Conservation (phyloP, 2,888 invertebrate genomes). For the Salpingus planirostris region DNA sequence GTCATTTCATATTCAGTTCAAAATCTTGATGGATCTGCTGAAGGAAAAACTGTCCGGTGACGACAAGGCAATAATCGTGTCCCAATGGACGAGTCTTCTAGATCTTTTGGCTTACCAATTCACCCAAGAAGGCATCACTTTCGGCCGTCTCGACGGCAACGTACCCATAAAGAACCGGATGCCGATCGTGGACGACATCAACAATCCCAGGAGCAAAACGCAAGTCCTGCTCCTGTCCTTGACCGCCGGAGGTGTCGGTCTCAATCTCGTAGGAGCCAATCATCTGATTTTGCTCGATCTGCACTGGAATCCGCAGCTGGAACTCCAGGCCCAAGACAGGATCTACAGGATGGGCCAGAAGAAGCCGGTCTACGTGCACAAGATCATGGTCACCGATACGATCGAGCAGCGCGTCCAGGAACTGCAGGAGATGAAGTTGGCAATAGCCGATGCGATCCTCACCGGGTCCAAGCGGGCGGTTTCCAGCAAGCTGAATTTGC, state of each 20-base stretch:
- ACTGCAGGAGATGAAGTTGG: conserved; percentile 72
- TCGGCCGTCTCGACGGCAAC: conserved; percentile 64
- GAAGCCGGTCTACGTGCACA: conserved; percentile 72
- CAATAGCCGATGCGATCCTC: conserved; percentile 68
- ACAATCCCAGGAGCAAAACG: conserved; percentile 43
- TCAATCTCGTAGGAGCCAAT: conserved; percentile 88
- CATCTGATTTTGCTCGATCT: conserved; percentile 84
- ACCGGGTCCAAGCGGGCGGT: conserved; percentile 56
- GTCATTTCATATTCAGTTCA: no score
- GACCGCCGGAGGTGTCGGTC: conserved; percentile 84
- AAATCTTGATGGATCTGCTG: no score
- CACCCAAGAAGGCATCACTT: conserved; percentile 42
- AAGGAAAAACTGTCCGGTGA: no score
- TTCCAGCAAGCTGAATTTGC: conserved; percentile 64
- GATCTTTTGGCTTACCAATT: conserved; percentile 63
- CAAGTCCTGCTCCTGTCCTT: conserved; percentile 67
- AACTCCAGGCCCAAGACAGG: conserved; percentile 89
- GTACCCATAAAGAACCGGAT: conserved; percentile 65
- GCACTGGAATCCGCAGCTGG: conserved; percentile 96
- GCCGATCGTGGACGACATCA: conserved; percentile 62
- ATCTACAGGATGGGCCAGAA: conserved; percentile 87
- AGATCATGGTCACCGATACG: conserved; percentile 78
- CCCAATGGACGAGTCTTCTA: conserved; percentile 86
- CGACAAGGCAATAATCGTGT: conserved; percentile 79
- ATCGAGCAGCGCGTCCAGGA: conserved; percentile 79